These are phyloP conservation scores for Kobus ellipsiprymnus DNA, from an alignment of 2,113 vertebrate species.

Conservation along the genomic window DNA sequence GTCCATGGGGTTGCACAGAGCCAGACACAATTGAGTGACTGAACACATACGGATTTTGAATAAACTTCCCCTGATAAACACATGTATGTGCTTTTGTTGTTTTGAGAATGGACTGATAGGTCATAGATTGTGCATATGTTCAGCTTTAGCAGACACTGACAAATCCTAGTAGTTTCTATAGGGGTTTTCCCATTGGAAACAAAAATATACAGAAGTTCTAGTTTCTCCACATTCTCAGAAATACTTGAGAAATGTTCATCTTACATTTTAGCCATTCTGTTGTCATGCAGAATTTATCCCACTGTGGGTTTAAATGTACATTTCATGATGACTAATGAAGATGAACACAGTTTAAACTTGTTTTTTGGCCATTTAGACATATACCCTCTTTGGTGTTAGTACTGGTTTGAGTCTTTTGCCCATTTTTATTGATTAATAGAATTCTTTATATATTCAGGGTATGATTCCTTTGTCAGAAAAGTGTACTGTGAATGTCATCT, in stretches of 20 bases:
- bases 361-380: not conserved
- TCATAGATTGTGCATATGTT: not conserved
- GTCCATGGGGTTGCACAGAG: not conserved
- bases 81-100: not conserved
- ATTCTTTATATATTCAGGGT: not conserved
- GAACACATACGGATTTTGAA: rapidly evolving
- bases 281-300: not conserved
- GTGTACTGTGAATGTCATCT: not conserved
- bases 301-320: not conserved
- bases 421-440: not conserved
- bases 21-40: not conserved
- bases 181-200: not conserved
- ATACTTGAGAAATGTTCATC: not conserved
- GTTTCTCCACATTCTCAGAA: not conserved
- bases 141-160: not conserved
- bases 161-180: not conserved
- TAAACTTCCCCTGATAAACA: not conserved
- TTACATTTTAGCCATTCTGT: not conserved
- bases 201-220: not conserved
- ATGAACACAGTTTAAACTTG: not conserved
- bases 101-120: not conserved
- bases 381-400: not conserved
- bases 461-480: not conserved
- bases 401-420: not conserved
- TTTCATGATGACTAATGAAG: not conserved